phyloP scores from a whole-genome alignment of 1,140 invertebrate species.

The Capitella teleta region DNA sequence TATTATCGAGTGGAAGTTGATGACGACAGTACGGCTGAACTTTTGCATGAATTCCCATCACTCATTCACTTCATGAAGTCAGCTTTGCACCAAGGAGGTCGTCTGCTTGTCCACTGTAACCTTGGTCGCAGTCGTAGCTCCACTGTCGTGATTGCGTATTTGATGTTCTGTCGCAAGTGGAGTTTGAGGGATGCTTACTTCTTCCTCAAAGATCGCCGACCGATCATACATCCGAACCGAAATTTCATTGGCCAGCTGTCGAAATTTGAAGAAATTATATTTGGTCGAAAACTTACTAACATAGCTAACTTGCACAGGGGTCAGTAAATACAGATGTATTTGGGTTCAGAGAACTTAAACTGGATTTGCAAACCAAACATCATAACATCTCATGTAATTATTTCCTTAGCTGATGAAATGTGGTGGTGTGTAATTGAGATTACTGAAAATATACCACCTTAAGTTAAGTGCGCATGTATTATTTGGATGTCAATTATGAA shows the following conservation, averaged over 20 bases:
- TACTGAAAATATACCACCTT: too few relatives aligned
- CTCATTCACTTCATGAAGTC: conserved; percentile 82
- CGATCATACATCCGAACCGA: conserved; percentile 14
- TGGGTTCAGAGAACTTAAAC: too few relatives aligned
- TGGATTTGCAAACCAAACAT: too few relatives aligned
- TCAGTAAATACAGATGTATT: too few relatives aligned
- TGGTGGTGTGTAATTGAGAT: too few relatives aligned
- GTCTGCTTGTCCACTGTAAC: conserved; percentile 35
- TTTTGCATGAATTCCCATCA: conserved; percentile 88
- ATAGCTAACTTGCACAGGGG: conserved; percentile 1
- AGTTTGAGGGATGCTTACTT: conserved; percentile 24
- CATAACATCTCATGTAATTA: too few relatives aligned
- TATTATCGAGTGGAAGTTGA: conserved; percentile 89
- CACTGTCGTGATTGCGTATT: conserved; percentile 31
- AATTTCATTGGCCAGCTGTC: conserved; percentile 16
- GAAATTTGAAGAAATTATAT: conserved; percentile 7
- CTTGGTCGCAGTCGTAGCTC: conserved; percentile 35
- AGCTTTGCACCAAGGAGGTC: conserved; percentile 11
- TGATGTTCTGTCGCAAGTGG: conserved; percentile 77
- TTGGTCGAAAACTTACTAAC: neutral
- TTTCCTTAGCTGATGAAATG: too few relatives aligned
- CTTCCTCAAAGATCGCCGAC: conserved; percentile 13
- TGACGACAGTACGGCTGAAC: conserved; percentile 87
- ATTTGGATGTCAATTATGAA: too few relatives aligned
- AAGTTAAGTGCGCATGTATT: too few relatives aligned